Percentiles rank a stretch among this genome's conserved stretches.
Evolutionary conservation across 2,797 vertebrate genomes (phyloP).

Genomic region (Pogoniulus pusillus): DNA sequence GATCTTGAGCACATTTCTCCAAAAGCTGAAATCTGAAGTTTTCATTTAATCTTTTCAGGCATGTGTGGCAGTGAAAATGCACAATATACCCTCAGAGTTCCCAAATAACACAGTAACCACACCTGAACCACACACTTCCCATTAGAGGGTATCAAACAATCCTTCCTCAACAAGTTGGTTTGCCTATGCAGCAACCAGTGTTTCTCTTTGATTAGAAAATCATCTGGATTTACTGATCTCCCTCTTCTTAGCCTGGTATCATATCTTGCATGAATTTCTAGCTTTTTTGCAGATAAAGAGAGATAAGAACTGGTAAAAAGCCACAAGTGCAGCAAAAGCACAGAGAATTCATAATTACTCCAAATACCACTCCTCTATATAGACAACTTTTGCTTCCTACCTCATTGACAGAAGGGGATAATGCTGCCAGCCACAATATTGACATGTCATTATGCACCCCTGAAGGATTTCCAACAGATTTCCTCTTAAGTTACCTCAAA

Average conservation of each 20-base stretch:
- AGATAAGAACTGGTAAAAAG: not conserved
- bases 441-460: not conserved
- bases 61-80: rapidly evolving
- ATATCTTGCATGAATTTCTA: not conserved
- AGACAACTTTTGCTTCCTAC: not conserved
- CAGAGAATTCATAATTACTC: not conserved
- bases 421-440: rapidly evolving
- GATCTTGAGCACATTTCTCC: not conserved
- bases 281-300: not conserved
- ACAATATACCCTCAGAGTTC: not conserved
- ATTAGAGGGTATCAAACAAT: not conserved
- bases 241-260: not conserved
- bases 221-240: not conserved
- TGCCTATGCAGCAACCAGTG: not conserved
- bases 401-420: not conserved
- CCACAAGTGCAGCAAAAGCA: not conserved
- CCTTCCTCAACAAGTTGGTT: not conserved
- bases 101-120: rapidly evolving
- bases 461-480: not conserved
- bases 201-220: not conserved
- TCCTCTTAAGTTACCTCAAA: not conserved
- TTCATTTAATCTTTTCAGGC: no score
- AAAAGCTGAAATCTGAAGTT: not conserved
- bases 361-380: not conserved
- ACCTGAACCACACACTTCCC: not conserved